phyloP scores from a whole-genome alignment of 2,888 invertebrate species.

The Temnothorax unifasciatus region DNA sequence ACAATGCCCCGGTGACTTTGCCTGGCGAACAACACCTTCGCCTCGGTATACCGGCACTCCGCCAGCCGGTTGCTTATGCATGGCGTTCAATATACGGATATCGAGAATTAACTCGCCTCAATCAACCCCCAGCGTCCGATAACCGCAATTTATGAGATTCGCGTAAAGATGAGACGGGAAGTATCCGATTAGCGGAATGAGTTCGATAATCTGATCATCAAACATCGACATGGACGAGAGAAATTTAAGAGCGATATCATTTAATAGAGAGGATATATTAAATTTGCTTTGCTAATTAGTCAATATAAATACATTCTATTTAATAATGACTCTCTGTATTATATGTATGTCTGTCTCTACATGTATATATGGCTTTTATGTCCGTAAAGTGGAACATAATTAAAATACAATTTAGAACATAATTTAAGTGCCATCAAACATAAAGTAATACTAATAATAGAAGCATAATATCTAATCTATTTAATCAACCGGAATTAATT shows the following conservation, averaged over 20 bases:
- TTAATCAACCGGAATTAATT: background rate
- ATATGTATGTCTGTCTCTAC: too few relatives aligned
- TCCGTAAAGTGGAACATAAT: background rate
- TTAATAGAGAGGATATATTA: background rate
- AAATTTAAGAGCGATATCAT: background rate
- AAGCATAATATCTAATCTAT: background rate
- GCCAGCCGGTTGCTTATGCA: slow-evolving; percentile 31
- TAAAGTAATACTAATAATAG: background rate
- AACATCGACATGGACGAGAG: background rate
- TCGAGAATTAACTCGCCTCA: slow-evolving; percentile 64
- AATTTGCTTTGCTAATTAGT: slow-evolving; percentile 1
- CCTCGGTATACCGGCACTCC: slow-evolving; percentile 26
- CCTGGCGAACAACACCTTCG: slow-evolving; percentile 58
- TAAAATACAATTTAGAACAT: background rate
- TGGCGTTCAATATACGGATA: slow-evolving; percentile 54
- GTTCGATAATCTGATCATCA: background rate
- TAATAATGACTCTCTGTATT: background rate
- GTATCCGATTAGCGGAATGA: slow-evolving; percentile 15
- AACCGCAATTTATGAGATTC: slow-evolving; percentile 46
- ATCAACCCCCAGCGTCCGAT: slow-evolving; percentile 54
- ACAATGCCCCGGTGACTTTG: slow-evolving; percentile 62
- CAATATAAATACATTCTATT: slow-evolving; percentile 16
- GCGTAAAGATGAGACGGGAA: background rate
- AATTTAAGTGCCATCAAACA: background rate
- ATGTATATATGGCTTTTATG: too few relatives aligned